phyloP scores from a whole-genome alignment of 2,888 invertebrate species.

The Cephus pulcher region DNA sequence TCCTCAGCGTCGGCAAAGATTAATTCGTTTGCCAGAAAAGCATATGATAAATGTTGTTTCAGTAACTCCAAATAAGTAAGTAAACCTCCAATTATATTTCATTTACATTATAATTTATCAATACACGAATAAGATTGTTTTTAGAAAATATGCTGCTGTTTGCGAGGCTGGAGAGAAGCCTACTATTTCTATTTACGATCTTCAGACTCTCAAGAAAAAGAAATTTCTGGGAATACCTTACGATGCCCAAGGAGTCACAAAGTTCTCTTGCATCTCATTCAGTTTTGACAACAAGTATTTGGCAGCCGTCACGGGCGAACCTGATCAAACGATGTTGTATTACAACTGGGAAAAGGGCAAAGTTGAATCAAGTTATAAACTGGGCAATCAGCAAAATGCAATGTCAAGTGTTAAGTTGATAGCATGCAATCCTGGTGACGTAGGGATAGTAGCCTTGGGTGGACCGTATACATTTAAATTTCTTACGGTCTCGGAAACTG shows the following conservation, averaged over 20 bases:
- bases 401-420: constrained; percentile 77
- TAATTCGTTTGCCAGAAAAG: constrained; percentile 77
- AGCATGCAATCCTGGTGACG: constrained; percentile 82
- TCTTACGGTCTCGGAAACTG: constrained; percentile 80
- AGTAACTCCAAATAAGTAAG: constrained; percentile 77
- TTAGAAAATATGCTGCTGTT: constrained; percentile 73
- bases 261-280: constrained; percentile 81
- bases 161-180: constrained; percentile 76
- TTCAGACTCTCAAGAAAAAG: constrained; percentile 76
- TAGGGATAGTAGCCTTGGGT: constrained; percentile 77
- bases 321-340: constrained; percentile 84
- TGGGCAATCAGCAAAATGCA: constrained; percentile 77
- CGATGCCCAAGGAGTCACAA: constrained; percentile 70
- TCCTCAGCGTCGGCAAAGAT: constrained; percentile 78
- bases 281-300: constrained; percentile 86
- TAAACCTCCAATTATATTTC: constrained; percentile 10
- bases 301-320: constrained; percentile 83
- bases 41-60: constrained; percentile 74
- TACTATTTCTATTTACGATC: constrained; percentile 78
- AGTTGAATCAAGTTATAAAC: constrained; percentile 80
- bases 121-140: not conserved
- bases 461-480: constrained; percentile 78
- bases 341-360: constrained; percentile 87
- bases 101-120: not conserved
- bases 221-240: constrained; percentile 76